A percentile compares a stretch with the other conserved stretches of the same genome.
These are phyloP conservation scores for chimpanzee (Pan troglodytes) DNA, from an alignment of 2,113 vertebrate species.

Conservation along the genomic window NHGRI_mPanTro3-v2.1_pri NC_072410.2:45231501-45232000, in stretches of 20 bases:
- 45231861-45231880: accelerated
- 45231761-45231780: not conserved
- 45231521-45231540: not conserved
- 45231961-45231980: not conserved
- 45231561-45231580: not conserved
- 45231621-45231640: not conserved
- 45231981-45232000: not conserved
- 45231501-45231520: not conserved
- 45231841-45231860: not conserved
- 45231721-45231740: not conserved
- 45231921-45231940: not conserved
- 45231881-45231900: not conserved
- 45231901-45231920: not conserved
- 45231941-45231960: not conserved
- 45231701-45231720: not conserved
- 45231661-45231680: not conserved
- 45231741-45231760: too few species aligned
- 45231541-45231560: not conserved
- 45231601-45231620: not conserved
- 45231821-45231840: not conserved
- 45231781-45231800: not conserved
- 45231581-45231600: not conserved
- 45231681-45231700: not conserved
- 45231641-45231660: not conserved
- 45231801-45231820: not conserved